Conservation (phyloP, 2,113 vertebrate species). For the Stictonetta naevosa region DNA sequence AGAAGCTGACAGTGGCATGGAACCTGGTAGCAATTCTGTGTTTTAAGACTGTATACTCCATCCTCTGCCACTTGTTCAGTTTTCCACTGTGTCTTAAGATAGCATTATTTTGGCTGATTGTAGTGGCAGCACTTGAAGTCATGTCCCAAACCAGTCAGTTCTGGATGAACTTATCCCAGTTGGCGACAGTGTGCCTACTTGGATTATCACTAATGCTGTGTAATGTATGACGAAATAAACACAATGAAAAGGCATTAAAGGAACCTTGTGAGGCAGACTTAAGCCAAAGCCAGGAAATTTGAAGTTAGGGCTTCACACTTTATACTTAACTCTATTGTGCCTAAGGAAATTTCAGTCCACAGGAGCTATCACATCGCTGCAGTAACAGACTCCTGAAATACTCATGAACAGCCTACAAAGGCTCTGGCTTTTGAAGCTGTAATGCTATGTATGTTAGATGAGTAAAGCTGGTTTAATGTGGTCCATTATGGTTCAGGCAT, state of each 20-base stretch:
- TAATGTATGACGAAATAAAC: neutral
- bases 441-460: neutral
- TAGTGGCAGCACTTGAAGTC: neutral
- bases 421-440: neutral
- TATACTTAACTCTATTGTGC: neutral
- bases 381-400: neutral
- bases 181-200: neutral
- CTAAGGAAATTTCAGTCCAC: conserved; percentile 19
- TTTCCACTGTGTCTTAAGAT: neutral
- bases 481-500: neutral
- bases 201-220: neutral
- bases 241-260: neutral
- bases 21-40: neutral
- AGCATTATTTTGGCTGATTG: neutral
- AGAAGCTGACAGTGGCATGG: neutral
- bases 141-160: neutral
- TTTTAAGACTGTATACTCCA: neutral
- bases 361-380: neutral
- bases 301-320: conserved; percentile 12
- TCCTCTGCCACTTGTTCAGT: neutral
- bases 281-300: conserved; percentile 10
- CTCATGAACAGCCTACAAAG: neutral
- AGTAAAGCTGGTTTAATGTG: neutral
- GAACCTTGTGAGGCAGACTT: neutral
- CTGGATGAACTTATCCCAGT: neutral